Evolutionary conservation across 2,888 invertebrate species (phyloP), one percentile per base, ranked within the genome.

Genomic region (Ommatoiulus sabulosus): DNA sequence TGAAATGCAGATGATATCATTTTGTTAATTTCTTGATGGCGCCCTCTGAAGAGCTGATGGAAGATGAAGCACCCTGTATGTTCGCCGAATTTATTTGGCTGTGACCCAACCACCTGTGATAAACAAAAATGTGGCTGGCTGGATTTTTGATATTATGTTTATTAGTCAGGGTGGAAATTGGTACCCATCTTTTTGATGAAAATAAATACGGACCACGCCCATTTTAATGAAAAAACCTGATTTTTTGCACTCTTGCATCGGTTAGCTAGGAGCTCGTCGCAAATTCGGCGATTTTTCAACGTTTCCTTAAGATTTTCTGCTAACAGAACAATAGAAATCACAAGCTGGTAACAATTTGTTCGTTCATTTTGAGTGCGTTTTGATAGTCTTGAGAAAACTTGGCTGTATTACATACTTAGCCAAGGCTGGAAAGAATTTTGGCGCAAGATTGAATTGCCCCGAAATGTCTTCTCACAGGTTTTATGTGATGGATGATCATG

Each of bases 401-500:
- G 72, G 24, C 24, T 10, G 24, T 72, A 24, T 72, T 17, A 10
- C 12, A 12, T 48, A 52, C 52, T 72, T 72, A 72, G 24, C 10
- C 72, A 24, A n/a, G 63, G n/a, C 24, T 72, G 7, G 72, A 24
- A 72, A 24, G 72, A 72, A 72, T 72, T 72, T 72, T 24, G 24
- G 24, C 72, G 24, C 24, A 63, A 72, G 17, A 24, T 24, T 72
- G 72, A 8, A 72, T 24, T 72, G 24, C 24, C 35, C 72, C 72
- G 24, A 8, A 72, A 72, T 72, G 72, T 72, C 72, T 72, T 72
- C 24, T 72, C 12, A 72, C 72, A 24, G 10, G 72, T 72, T 72
- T 72, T 72, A 72, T 72, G 72, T 72, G 72, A 72, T 72, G 72
- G 72, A 72, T 72, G 72, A 72, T 72, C 72, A 72, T 72, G 72